These are phyloP conservation scores for Panulirus ornatus DNA, from an alignment of 1,140 invertebrate species.

Conservation along the genomic window DNA sequence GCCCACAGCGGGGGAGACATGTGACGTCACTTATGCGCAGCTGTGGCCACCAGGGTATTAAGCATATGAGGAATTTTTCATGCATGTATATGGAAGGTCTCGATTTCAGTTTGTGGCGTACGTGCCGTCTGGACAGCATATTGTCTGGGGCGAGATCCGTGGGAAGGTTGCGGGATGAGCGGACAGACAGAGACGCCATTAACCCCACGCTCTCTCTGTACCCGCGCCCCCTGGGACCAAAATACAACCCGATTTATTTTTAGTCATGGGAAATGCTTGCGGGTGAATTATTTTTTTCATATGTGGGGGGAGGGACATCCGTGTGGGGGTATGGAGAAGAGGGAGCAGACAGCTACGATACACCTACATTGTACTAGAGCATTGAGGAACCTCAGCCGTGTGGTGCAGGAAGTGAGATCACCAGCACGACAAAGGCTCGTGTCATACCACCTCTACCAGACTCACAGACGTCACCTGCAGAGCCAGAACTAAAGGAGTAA, in stretches of 20 bases:
- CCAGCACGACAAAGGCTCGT: too few species aligned
- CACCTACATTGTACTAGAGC: too few species aligned
- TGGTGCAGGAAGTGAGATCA: too few species aligned
- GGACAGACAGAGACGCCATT: not conserved
- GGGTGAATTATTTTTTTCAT: not conserved
- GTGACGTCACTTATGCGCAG: conserved; percentile 33
- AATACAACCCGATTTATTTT: not conserved
- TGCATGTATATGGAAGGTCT: conserved; percentile 2
- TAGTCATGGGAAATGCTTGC: not conserved
- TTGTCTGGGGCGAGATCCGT: not conserved
- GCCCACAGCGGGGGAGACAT: conserved; percentile 19
- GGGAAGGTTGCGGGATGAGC: not conserved
- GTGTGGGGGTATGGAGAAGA: too few species aligned
- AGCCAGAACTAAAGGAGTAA: too few species aligned
- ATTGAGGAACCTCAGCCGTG: too few species aligned
- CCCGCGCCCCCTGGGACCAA: not conserved
- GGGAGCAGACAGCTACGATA: too few species aligned
- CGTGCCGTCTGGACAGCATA: not conserved
- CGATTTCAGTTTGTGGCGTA: conserved; percentile 10
- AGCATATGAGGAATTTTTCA: not conserved
- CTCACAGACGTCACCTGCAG: too few species aligned
- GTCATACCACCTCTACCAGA: too few species aligned
- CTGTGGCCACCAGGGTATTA: conserved; percentile 15
- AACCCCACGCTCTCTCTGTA: too few species aligned
- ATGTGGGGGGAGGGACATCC: too few species aligned